phyloP scores from a whole-genome alignment of 2,888 invertebrate species.

The Caprella mutica region DNA sequence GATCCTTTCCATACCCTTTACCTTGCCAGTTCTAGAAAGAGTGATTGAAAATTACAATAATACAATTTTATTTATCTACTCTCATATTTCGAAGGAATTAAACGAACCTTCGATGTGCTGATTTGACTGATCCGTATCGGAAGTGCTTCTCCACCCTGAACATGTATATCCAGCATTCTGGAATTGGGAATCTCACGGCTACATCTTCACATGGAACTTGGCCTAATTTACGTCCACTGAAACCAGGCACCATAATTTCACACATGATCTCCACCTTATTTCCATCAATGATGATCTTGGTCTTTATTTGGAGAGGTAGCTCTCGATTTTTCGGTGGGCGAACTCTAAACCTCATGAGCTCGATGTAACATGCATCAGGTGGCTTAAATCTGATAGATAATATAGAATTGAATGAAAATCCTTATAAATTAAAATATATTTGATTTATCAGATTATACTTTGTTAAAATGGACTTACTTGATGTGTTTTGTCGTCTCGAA shows the following conservation, averaged over 20 bases:
- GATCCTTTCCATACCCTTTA: slow-evolving; percentile 83
- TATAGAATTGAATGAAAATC: too few relatives aligned
- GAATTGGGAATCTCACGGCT: slow-evolving; percentile 88
- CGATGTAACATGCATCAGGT: slow-evolving; percentile 94
- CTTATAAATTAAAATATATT: too few relatives aligned
- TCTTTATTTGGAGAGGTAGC: slow-evolving; percentile 87
- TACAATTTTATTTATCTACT: slow-evolving; percentile 1
- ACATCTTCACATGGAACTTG: slow-evolving; percentile 98
- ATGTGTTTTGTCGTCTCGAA: slow-evolving; percentile 74
- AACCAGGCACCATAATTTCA: slow-evolving; percentile 92
- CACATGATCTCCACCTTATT: slow-evolving; percentile 86
- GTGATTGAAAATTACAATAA: slow-evolving; percentile 17
- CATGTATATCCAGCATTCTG: slow-evolving; percentile 98
- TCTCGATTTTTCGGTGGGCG: slow-evolving; percentile 91
- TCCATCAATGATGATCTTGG: slow-evolving; percentile 74
- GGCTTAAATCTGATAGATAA: slow-evolving; percentile 69
- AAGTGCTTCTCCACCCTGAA: slow-evolving; percentile 98
- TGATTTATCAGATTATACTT: too few relatives aligned
- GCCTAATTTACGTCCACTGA: slow-evolving; percentile 85
- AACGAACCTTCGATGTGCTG: slow-evolving; percentile 58
- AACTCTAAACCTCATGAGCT: slow-evolving; percentile 88
- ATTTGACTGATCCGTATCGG: slow-evolving; percentile 92
- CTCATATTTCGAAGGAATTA: not conserved
- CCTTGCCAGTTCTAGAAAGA: slow-evolving; percentile 60
- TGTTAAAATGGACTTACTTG: too few relatives aligned